phyloP scores from a whole-genome alignment of 2,797 vertebrate genomes.

The Lacerta bilineata region DNA sequence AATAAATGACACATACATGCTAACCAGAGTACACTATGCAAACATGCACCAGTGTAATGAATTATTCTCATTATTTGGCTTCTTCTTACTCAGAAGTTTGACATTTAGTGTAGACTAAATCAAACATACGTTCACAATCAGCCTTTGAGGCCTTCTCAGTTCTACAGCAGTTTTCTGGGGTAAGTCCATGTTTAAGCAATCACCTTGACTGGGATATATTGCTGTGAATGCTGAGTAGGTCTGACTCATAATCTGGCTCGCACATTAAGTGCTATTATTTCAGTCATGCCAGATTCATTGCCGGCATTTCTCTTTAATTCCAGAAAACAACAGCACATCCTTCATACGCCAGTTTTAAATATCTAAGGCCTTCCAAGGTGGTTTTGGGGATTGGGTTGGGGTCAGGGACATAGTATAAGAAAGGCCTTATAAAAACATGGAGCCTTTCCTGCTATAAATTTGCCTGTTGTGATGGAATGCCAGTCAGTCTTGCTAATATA shows the following conservation, averaged over 20 bases:
- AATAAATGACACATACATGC: background rate
- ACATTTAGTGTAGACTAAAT: background rate
- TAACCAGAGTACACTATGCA: background rate
- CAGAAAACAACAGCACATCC: background rate
- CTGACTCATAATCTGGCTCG: slow-evolving; percentile 38
- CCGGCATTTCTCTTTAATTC: slow-evolving; percentile 44
- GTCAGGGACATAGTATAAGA: background rate
- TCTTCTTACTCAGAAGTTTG: background rate
- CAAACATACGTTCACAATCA: background rate
- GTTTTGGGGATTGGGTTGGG: background rate
- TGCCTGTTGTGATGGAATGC: background rate
- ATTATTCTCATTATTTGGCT: background rate
- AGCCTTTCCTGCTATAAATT: slow-evolving; percentile 12
- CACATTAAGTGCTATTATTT: slow-evolving; percentile 30
- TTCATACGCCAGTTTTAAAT: slow-evolving; percentile 22
- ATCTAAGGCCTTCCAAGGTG: background rate
- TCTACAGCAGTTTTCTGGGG: slow-evolving; percentile 38
- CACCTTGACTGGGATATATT: slow-evolving; percentile 42
- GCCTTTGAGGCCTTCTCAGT: background rate
- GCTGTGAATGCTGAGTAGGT: slow-evolving; percentile 29
- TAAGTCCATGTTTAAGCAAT: slow-evolving; percentile 13
- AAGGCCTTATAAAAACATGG: background rate
- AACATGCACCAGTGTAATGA: background rate
- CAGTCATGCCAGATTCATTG: slow-evolving; percentile 26
- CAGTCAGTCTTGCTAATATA: slow-evolving; percentile 13